Base-by-base conservation (phyloP, 2,113 vertebrate species). In the Coryphaenoides rupestris region DNA sequence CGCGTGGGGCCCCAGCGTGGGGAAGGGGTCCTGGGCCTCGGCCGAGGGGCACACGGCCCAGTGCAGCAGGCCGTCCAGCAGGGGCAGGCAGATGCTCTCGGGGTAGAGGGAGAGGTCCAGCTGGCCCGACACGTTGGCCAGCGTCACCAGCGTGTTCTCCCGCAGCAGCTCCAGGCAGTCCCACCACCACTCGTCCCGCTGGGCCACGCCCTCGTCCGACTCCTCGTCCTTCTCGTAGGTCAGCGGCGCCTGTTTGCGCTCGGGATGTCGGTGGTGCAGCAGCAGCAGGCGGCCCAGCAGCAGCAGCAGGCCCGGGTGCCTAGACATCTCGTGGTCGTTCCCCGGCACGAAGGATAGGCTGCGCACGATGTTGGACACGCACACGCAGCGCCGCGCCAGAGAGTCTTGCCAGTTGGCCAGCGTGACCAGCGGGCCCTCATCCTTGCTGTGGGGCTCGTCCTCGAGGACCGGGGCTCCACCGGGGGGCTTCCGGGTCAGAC, bases 151-250 rank as follows among this genome's bases (percentile, higher is more conserved):
- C 0, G 95, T 95, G 77, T 99, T 99, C 85, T 99, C 97, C 69
- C 96, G 92, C 76, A 99, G 93, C 82, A 96, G 92, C 87, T 95
- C 95, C 91, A 98, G 89, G 89, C 96, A 98, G 93, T 99, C 97
- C 96, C 96, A 98, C 96, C 96, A 98, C 97, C 97, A 99, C 83
- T 98, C 96, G 24, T 96, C 95, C 83, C 93, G 94, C 87, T 94
- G 94, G 82, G 93, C 94, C 86, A 93, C 84, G 54, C 95, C 93
- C 74, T 98, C 95, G 55, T 98, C 97, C 63, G 94, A 92, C 63
- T 98, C 96, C 84, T 98, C 97, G 60, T 99, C 96, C 50, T 98
- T 98, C 88, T 98, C 96, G 0, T 98, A 98, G 49, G 96, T 98
- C 74, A 98, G 94, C 4, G 96, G 96, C 0, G 97, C 95, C 86